These are phyloP conservation scores for Leucoma salicis DNA, from an alignment of 2,888 invertebrate species.

Conservation along the genomic window DNA sequence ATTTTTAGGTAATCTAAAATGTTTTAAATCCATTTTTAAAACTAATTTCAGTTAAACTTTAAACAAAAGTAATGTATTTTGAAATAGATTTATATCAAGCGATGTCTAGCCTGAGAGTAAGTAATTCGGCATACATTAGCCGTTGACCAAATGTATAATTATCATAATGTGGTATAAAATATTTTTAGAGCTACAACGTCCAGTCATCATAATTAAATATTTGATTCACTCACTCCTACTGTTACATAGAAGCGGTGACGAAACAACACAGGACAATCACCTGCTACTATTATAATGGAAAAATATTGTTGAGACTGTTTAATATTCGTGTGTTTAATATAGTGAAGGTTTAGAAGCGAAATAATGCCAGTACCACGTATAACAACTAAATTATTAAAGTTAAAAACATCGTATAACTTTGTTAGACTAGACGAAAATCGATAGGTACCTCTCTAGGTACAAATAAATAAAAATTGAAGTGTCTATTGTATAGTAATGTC, in stretches of 20 bases:
- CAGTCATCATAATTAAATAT: slow-evolving; percentile 71
- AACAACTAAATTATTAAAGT: too few relatives aligned
- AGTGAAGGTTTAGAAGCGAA: too few relatives aligned
- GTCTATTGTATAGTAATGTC: too few relatives aligned
- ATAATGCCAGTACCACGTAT: too few relatives aligned
- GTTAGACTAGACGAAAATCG: too few relatives aligned
- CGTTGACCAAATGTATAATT: slow-evolving; percentile 62
- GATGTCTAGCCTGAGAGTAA: slow-evolving; percentile 34
- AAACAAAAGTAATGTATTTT: slow-evolving; percentile 6
- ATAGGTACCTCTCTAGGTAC: too few relatives aligned
- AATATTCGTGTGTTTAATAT: too few relatives aligned
- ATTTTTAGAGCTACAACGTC: slow-evolving; percentile 54
- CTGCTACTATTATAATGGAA: slow-evolving; percentile 10
- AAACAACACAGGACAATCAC: slow-evolving; percentile 33
- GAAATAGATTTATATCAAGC: slow-evolving; percentile 31
- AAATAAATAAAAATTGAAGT: too few relatives aligned
- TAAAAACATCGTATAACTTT: too few relatives aligned
- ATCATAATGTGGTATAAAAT: slow-evolving; percentile 69
- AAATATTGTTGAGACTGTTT: background rate
- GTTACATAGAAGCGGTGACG: slow-evolving; percentile 43
- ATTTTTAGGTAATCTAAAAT: too few relatives aligned
- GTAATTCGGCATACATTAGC: slow-evolving; percentile 44
- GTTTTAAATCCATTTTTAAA: too few relatives aligned
- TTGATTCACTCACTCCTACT: slow-evolving; percentile 60
- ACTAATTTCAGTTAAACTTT: background rate